Percentiles rank a stretch among this genome's conserved stretches.
Conservation (phyloP, 2,797 vertebrate species). For the Dicrostonyx torquatus region DNA sequence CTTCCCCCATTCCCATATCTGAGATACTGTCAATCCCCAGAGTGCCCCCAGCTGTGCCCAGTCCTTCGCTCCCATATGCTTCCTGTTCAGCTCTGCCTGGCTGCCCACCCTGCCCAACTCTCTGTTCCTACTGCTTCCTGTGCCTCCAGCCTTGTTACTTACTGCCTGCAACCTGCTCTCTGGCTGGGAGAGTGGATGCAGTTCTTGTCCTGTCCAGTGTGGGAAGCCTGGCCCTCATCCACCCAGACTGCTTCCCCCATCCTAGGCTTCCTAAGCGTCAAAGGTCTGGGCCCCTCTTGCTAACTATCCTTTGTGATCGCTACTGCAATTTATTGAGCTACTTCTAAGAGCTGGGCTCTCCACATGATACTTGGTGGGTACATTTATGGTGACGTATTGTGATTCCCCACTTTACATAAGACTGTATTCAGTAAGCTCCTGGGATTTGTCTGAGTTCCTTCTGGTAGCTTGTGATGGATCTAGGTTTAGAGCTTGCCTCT, state of each 20-base stretch:
- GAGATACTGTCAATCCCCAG: background rate
- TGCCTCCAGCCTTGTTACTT: constrained; percentile 35
- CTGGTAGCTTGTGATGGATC: background rate
- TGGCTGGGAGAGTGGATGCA: background rate
- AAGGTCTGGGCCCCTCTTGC: background rate
- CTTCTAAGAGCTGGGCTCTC: constrained; percentile 36
- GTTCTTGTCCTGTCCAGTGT: background rate
- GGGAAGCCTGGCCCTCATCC: background rate
- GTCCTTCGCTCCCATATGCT: background rate
- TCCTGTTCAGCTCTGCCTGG: constrained; percentile 22
- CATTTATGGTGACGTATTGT: constrained; percentile 22
- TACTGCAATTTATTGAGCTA: background rate
- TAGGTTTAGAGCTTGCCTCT: constrained; percentile 43
- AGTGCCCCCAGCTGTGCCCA: background rate
- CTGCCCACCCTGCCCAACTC: background rate
- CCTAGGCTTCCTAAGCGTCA: background rate
- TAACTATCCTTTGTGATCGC: constrained; percentile 14
- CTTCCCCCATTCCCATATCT: background rate
- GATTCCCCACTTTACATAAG: constrained; percentile 46
- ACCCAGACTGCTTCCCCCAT: constrained; percentile 9
- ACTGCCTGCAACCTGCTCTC: background rate
- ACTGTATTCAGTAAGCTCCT: constrained; percentile 21
- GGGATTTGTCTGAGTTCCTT: constrained; percentile 42
- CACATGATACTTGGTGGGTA: background rate
- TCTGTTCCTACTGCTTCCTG: constrained; percentile 48